Conservation (phyloP, 2,888 invertebrate species). For the Pyrgus malvae region DNA sequence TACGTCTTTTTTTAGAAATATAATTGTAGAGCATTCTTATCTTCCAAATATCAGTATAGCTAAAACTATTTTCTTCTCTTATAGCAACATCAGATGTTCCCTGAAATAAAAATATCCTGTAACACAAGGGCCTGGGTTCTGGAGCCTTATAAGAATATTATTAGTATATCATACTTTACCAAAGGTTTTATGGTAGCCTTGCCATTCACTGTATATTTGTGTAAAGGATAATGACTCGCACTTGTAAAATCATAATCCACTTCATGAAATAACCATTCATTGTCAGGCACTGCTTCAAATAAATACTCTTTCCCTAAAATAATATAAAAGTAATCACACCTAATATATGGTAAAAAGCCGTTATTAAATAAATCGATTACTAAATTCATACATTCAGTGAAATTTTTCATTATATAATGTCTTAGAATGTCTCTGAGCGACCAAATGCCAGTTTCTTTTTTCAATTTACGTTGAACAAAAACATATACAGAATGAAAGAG, state of each 20-base stretch:
- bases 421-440: too few species aligned
- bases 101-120: conserved; percentile 25
- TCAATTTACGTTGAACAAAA: too few species aligned
- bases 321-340: too few species aligned
- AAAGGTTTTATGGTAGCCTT: conserved; percentile 48
- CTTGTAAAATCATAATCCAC: conserved; percentile 55
- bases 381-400: too few species aligned
- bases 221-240: conserved; percentile 54
- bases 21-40: conserved; percentile 57
- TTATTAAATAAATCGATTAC: too few species aligned
- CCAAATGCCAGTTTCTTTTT: too few species aligned
- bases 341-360: too few species aligned
- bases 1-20: conserved; percentile 44
- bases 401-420: too few species aligned
- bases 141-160: too few species aligned
- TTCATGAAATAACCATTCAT: conserved; percentile 59
- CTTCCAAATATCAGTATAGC: conserved; percentile 50
- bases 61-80: conserved; percentile 38
- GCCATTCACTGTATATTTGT: conserved; percentile 55
- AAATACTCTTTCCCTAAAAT: conserved; percentile 52
- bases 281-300: conserved; percentile 44
- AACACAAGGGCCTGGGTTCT: too few species aligned
- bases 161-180: conserved; percentile 36
- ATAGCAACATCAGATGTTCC: conserved; percentile 12
- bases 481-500: too few species aligned